A percentile compares a stretch with the other conserved stretches of the same genome.
These are phyloP conservation scores for Sebastes glaucus DNA, from an alignment of 2,797 vertebrate species.

Conservation along the genomic window DNA sequence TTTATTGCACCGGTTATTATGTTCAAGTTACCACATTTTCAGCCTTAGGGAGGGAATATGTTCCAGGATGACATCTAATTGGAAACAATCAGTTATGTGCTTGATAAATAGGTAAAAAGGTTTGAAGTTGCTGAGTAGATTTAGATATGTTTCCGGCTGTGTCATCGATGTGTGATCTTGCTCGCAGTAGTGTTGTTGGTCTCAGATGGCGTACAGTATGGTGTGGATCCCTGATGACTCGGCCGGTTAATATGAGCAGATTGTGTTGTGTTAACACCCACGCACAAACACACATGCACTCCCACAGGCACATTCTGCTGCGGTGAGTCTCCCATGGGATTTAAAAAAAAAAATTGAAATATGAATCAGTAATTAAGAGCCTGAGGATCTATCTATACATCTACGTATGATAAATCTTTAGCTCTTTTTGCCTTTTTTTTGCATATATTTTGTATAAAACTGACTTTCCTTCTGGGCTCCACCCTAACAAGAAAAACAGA, in stretches of 20 bases:
- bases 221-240: constrained; percentile 50
- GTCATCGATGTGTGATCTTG: neutral
- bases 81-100: neutral
- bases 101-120: neutral
- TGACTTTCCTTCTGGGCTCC: neutral
- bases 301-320: constrained; percentile 43
- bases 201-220: constrained; percentile 63
- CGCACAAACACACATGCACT: constrained; percentile 32
- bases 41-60: neutral
- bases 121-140: neutral
- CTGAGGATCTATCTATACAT: neutral
- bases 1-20: constrained; percentile 20
- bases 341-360: neutral
- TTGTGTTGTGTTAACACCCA: constrained; percentile 62
- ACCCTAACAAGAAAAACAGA: neutral
- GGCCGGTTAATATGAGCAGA: constrained; percentile 50
- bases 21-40: neutral
- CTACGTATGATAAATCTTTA: neutral
- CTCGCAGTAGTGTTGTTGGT: neutral
- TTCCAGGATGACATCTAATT: neutral
- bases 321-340: constrained; percentile 1
- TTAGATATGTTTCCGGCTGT: neutral
- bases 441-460: neutral
- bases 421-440: neutral
- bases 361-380: constrained; percentile 2